Evolutionary conservation across 2,888 invertebrate species (phyloP).

Genomic region (Mimas tiliae): DNA sequence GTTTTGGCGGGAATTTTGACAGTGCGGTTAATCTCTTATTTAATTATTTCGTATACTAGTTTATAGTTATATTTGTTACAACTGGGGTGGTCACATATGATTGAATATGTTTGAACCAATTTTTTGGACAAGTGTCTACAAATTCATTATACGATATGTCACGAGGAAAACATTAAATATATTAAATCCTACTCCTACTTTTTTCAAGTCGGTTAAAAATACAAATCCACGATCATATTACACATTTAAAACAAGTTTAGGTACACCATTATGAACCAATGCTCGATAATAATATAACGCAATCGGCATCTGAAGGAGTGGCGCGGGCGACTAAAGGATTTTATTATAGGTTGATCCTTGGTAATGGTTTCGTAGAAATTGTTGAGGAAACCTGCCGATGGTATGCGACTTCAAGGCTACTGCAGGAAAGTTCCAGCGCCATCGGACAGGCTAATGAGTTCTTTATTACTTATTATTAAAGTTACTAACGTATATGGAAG

Average conservation of each 20-base stretch:
- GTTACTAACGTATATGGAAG: not conserved
- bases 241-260: not conserved
- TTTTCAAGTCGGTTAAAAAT: too few species aligned
- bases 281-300: not conserved
- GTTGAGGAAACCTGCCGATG: slow-evolving; percentile 15
- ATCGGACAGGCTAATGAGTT: not conserved
- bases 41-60: too few species aligned
- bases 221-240: too few species aligned
- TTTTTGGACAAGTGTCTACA: too few species aligned
- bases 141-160: too few species aligned
- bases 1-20: too few species aligned
- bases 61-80: too few species aligned
- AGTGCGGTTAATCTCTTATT: too few species aligned
- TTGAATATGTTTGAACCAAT: too few species aligned
- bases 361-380: slow-evolving; percentile 21
- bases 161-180: too few species aligned
- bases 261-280: not conserved
- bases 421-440: not conserved
- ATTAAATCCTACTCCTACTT: too few species aligned
- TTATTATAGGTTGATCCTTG: not conserved
- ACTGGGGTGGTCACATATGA: too few species aligned
- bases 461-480: not conserved
- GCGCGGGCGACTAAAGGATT: slow-evolving; percentile 5
- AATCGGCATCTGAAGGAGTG: slow-evolving; percentile 19
- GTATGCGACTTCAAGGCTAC: slow-evolving; percentile 10